Evolutionary conservation across 2,888 invertebrate species (phyloP).

Genomic region (Craniophora ligustri): DNA sequence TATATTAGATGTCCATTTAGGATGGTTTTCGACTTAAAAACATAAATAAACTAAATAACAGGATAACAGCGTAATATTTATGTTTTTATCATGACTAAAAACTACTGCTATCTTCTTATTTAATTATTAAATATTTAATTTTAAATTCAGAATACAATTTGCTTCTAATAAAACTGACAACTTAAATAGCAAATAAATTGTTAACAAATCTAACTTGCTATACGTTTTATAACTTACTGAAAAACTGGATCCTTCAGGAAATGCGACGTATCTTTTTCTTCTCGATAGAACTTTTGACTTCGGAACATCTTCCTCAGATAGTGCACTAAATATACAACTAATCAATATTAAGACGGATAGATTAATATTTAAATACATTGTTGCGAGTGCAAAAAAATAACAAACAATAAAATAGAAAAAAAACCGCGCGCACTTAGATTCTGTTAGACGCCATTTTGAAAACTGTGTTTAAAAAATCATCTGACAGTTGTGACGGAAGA

Average conservation of each 20-base stretch:
- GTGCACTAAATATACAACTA: slow-evolving; percentile 50
- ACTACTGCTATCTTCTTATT: no score
- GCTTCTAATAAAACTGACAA: no score
- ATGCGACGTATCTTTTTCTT: slow-evolving; percentile 90
- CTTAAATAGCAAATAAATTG: no score
- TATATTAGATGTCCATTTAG: no score
- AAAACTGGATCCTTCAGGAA: slow-evolving; percentile 92
- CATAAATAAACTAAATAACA: no score
- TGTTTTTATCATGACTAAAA: no score
- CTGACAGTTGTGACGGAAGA: neutral
- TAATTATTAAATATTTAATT: no score
- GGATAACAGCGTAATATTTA: no score
- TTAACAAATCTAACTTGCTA: no score
- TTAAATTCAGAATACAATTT: no score
- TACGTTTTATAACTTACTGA: slow-evolving; percentile 84
- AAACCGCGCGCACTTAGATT: neutral
- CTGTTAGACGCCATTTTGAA: neutral
- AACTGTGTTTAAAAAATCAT: neutral
- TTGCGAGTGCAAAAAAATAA: slow-evolving; percentile 1
- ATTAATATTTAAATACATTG: slow-evolving; percentile 46
- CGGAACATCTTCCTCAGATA: slow-evolving; percentile 26
- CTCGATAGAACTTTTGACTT: slow-evolving; percentile 84
- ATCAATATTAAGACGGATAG: slow-evolving; percentile 38
- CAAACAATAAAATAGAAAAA: neutral
- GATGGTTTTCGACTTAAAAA: no score